Percentiles rank a stretch among this genome's conserved stretches.
Conservation (phyloP, 2,888 invertebrate genomes). For the Charanyca ferruginea region DNA sequence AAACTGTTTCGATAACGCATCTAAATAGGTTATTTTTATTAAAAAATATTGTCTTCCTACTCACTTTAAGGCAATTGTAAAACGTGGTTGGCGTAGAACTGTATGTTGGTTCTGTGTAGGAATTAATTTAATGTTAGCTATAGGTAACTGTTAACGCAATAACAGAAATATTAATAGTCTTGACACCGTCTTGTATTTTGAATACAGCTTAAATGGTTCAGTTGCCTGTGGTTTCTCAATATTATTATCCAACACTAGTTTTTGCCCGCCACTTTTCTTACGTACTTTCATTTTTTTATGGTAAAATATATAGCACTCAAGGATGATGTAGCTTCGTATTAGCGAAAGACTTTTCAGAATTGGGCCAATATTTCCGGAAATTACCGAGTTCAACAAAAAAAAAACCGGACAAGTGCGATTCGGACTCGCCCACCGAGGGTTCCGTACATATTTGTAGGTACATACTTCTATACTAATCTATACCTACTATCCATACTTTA, state of each 20-base stretch:
- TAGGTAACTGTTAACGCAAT: constrained; percentile 2
- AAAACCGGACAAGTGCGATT: too few species aligned
- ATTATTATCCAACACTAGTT: not conserved
- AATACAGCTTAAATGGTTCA: not conserved
- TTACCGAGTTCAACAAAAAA: too few species aligned
- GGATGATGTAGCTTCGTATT: too few species aligned
- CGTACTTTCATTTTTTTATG: too few species aligned
- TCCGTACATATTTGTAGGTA: too few species aligned
- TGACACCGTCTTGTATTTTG: not conserved
- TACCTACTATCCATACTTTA: too few species aligned
- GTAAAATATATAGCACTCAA: too few species aligned
- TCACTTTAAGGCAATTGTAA: constrained; percentile 20
- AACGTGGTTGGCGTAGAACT: not conserved
- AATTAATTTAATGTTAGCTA: constrained; percentile 18
- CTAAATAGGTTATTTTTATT: constrained; percentile 73
- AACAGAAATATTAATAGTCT: not conserved
- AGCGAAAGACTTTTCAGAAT: too few species aligned
- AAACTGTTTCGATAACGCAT: constrained; percentile 77
- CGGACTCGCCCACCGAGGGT: too few species aligned
- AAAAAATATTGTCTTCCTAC: constrained; percentile 49
- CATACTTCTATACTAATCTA: too few species aligned
- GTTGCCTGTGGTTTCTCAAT: not conserved
- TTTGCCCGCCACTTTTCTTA: too few species aligned
- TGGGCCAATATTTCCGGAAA: too few species aligned
- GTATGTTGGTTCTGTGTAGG: constrained; percentile 20